phyloP scores from a whole-genome alignment of 2,888 invertebrate species.

The Drosophila limbata region DNA sequence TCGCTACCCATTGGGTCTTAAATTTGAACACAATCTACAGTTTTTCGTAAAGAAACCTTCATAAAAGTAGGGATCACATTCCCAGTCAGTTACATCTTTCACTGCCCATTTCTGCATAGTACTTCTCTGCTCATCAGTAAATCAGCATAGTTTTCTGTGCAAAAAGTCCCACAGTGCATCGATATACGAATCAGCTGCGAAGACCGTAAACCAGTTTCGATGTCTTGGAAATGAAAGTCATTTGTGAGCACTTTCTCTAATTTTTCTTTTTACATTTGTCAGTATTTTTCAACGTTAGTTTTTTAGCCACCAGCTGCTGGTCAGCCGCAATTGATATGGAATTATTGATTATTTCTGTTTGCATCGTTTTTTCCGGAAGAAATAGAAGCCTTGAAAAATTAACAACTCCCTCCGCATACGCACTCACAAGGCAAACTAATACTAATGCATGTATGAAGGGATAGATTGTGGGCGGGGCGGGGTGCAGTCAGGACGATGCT shows the following conservation, averaged over 20 bases:
- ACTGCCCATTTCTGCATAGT: too few species aligned
- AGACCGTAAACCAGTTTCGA: slow-evolving; percentile 26
- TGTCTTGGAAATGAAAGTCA: slow-evolving; percentile 62
- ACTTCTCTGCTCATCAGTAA: background rate
- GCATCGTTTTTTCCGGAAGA: slow-evolving; percentile 25
- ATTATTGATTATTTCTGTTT: slow-evolving; percentile 57
- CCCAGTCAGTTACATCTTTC: background rate
- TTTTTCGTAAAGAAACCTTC: too few species aligned
- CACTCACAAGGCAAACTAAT: slow-evolving; percentile 1
- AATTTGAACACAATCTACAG: too few species aligned
- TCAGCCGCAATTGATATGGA: slow-evolving; percentile 26
- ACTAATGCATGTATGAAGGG: background rate
- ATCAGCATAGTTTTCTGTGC: background rate
- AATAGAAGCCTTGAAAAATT: slow-evolving; percentile 64
- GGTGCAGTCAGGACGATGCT: slow-evolving; percentile 50
- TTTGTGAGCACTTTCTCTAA: slow-evolving; percentile 47
- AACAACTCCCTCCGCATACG: slow-evolving; percentile 38
- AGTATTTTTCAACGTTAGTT: slow-evolving; percentile 8
- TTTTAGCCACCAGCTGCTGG: slow-evolving; percentile 54
- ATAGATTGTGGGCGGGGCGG: slow-evolving; percentile 15
- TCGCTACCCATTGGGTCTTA: background rate
- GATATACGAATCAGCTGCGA: slow-evolving; percentile 55
- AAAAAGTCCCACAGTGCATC: background rate
- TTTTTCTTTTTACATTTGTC: slow-evolving; percentile 12
- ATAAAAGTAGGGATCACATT: background rate